Base-by-base conservation (phyloP, 2,888 invertebrate species). In the Spialia ferax region DNA sequence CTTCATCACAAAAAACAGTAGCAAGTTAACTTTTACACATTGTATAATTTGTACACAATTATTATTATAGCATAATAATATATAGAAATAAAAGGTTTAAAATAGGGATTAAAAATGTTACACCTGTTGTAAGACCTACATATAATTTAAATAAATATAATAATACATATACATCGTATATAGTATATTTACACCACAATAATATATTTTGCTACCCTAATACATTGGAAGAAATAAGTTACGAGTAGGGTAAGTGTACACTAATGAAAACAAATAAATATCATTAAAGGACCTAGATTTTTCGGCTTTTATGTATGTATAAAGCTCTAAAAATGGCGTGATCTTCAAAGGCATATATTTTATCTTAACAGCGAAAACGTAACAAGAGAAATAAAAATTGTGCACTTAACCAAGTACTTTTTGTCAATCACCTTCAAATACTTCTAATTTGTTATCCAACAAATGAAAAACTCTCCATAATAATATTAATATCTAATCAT, bases 321-420 rank as follows among this genome's bases (percentile, higher is more conserved):
- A 42, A 42, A 42, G 42, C 42, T 32, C 6, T 6, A 42, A 42
- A 15, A 42, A 42, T 42, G 42, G 42, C 42, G 4, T 42, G 15
- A 42, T 42, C 15, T 42, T 6, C 11, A 8, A 7, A 6, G 11
- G 48, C 20, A 22, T 50, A 22, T 10, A 50, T 15, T 32, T 57
- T 11, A 6, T 42, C 5, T 42, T 42, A 42, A 42, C 15, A 42
- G 42, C 42, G 15, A 42, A 15, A 42, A 42, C 15, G n/a, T 38
- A 65, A 65, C 23, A n/a, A n/a, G 26, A 32, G 22, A 59, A 65
- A 65, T 57, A 23, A 57, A 50, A 50, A 59, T 50, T 74, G 78
- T 81, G 79, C 77, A 77, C 79, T 81, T 81, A 83, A 45, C 60
- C 74, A 78, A 77, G 68, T 48, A 42, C 3, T 7, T 3, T 73